Percentiles rank a stretch among this genome's conserved stretches.
These are phyloP conservation scores for Bovichtus variegatus DNA, from an alignment of 2,797 vertebrate species.

Conservation along the genomic window DNA sequence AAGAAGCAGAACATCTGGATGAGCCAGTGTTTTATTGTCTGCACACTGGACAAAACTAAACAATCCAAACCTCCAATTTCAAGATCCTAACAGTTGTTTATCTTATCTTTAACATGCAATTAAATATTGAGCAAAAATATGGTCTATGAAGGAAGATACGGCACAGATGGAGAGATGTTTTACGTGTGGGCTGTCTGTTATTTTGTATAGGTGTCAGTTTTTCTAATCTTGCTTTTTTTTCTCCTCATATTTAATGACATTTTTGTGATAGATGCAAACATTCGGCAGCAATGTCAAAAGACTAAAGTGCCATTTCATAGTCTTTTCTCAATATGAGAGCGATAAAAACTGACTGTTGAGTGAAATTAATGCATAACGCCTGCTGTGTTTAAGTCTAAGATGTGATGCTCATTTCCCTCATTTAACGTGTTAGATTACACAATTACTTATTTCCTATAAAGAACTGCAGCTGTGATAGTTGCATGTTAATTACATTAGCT, in stretches of 20 bases:
- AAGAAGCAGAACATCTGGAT: neutral
- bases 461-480: slow-evolving; percentile 87
- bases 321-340: slow-evolving; percentile 20
- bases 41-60: neutral
- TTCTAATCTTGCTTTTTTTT: slow-evolving; percentile 7
- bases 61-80: neutral
- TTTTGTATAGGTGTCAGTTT: neutral
- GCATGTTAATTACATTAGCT: slow-evolving; percentile 86
- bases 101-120: neutral
- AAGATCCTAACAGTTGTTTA: neutral
- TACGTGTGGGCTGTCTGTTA: neutral
- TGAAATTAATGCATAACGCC: slow-evolving; percentile 60
- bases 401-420: slow-evolving; percentile 83
- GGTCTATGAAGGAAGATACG: neutral
- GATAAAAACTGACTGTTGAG: slow-evolving; percentile 42
- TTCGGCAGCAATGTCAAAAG: slow-evolving; percentile 17
- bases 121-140: neutral
- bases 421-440: slow-evolving; percentile 86
- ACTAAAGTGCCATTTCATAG: slow-evolving; percentile 28
- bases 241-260: slow-evolving; percentile 13
- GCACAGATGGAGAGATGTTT: neutral
- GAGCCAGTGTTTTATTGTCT: neutral
- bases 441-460: slow-evolving; percentile 83
- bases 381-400: slow-evolving; percentile 72
- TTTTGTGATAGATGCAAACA: slow-evolving; percentile 4